Conservation (phyloP, 2,797 vertebrate species). For the Pseudochromis fuscus region DNA sequence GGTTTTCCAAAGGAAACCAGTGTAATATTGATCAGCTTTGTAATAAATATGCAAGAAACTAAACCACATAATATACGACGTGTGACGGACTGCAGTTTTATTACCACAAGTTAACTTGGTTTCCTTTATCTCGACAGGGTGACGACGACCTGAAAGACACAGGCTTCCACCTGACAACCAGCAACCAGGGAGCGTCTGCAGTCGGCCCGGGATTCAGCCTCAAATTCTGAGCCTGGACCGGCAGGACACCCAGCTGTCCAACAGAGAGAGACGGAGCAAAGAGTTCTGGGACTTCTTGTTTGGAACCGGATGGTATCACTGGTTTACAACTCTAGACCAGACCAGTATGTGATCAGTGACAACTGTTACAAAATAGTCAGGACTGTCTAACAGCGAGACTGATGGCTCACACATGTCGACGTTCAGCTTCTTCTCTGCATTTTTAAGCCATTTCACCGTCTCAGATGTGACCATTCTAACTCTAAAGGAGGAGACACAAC, state of each 20-base stretch:
- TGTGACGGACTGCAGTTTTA: neutral
- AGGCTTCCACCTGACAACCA: constrained; percentile 96
- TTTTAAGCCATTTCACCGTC: constrained; percentile 38
- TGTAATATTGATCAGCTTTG: constrained; percentile 17
- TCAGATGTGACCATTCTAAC: constrained; percentile 49
- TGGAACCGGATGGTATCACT: constrained; percentile 45
- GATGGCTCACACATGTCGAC: constrained; percentile 42
- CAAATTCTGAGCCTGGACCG: constrained; percentile 88
- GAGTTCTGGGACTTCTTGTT: constrained; percentile 49
- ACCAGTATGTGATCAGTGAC: constrained; percentile 44
- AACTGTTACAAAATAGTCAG: constrained; percentile 60
- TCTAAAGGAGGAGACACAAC: constrained; percentile 43
- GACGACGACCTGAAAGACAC: constrained; percentile 97
- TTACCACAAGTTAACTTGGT: neutral
- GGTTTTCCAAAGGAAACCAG: constrained; percentile 13
- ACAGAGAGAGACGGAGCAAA: constrained; percentile 24
- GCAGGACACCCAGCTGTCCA: constrained; percentile 17
- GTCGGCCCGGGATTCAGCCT: constrained; percentile 97
- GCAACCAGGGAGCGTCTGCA: constrained; percentile 95
- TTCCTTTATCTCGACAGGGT: constrained; percentile 82
- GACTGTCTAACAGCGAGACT: constrained; percentile 76
- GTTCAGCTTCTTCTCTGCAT: constrained; percentile 13
- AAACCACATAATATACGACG: neutral
- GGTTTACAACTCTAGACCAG: constrained; percentile 46
- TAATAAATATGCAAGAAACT: constrained; percentile 20